phyloP scores from a whole-genome alignment of 2,888 invertebrate genomes.

The Sipha maydis region DNA sequence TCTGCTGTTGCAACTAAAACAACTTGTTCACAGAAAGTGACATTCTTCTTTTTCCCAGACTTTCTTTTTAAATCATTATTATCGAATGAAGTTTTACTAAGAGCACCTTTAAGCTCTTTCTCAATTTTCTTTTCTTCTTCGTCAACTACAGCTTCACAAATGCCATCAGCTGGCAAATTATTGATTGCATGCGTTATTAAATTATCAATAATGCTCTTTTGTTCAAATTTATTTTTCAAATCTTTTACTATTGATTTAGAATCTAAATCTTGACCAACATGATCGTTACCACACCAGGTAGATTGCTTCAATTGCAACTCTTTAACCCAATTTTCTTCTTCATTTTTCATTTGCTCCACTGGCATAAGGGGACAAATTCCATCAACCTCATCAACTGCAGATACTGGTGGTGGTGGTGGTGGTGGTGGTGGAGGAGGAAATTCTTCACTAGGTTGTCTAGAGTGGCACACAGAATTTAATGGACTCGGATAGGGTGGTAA shows the following conservation, averaged over 20 bases:
- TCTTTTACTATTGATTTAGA: constrained; percentile 73
- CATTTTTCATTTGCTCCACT: constrained; percentile 67
- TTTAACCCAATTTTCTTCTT: constrained; percentile 76
- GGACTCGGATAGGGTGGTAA: constrained; percentile 79
- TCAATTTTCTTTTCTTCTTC: constrained; percentile 55
- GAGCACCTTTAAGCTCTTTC: constrained; percentile 52
- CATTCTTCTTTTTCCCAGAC: constrained; percentile 88
- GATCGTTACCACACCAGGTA: constrained; percentile 68
- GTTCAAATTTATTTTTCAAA: constrained; percentile 85
- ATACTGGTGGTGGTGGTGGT: not conserved
- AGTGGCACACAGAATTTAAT: constrained; percentile 80
- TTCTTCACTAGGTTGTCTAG: constrained; percentile 87
- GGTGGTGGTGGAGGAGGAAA: constrained; percentile 76
- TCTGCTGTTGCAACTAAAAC: constrained; percentile 92
- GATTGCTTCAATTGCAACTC: constrained; percentile 85
- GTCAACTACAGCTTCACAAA: constrained; percentile 22
- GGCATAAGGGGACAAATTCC: constrained; percentile 75
- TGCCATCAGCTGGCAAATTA: constrained; percentile 55
- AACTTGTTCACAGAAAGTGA: constrained; percentile 94
- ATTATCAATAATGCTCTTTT: constrained; percentile 66
- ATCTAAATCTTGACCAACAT: constrained; percentile 13
- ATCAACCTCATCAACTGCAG: constrained; percentile 35
- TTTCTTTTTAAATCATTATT: constrained; percentile 67
- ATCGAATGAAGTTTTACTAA: constrained; percentile 61
- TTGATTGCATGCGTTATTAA: constrained; percentile 54